Evolutionary conservation across 2,113 vertebrate species (phyloP), one percentile per base, ranked within the genome.

Genomic region (Tupaia chinensis): DNA sequence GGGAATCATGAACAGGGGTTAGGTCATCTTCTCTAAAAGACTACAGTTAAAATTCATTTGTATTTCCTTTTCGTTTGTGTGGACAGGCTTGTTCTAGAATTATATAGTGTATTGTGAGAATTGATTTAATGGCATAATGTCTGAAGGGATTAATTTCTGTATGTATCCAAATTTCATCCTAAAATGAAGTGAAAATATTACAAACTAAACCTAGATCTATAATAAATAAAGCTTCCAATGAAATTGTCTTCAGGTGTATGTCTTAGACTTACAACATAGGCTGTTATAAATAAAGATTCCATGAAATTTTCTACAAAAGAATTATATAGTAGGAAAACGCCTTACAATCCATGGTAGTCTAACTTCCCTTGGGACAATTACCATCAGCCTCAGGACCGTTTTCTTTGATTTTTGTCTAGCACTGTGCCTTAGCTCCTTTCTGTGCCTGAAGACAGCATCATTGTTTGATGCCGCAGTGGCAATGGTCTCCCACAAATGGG

Each of bases 1-100:
- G 8, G 0, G 8, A 88, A 14, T 93, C 60, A n/a, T 25, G 14
- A 29, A 66, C 56, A 32, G 14, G 44, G 66, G 13, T 25, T 78
- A 17, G 15, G 63, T 61, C 66, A 80, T 58, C 44, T 56, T 93
- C 32, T 77, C 69, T 85, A 44, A 78, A 79, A 76, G 66, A n/a
- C 74, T 44, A 5, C 3, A 9, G 6, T 73, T 53, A 27, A n/a
- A 58, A 20, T 76, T 53, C 4, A 53, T 13, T 68, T 4, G 17
- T 60, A 14, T 79, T 63, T 14, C 78, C 19, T 44, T 89, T 89
- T 80, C 29, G 4, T 12, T 9, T 12, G 12, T 66, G 7, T 61
- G 65, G 15, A 74, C 54, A 20, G 44, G 10, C 9, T 34, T 80
- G 44, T 74, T 25, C 44, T 87, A 29, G 92, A n/a, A 11, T 79